Conservation (phyloP, 2,888 invertebrate species). For the Melanophora roralis region DNA sequence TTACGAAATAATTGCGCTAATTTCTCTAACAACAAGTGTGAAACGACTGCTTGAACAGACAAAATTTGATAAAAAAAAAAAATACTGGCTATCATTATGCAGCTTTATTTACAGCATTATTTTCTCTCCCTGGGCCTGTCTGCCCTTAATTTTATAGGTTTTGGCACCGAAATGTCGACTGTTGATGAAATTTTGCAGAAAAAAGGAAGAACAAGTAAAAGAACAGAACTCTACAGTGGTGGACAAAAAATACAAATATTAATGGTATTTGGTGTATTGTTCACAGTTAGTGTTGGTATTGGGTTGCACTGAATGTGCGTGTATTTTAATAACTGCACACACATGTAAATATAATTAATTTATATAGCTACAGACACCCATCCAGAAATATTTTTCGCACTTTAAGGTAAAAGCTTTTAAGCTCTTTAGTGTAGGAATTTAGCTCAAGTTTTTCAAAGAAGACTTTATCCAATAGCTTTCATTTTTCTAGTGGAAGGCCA, state of each 20-base stretch:
- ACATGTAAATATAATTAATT: not conserved
- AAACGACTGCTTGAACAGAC: not conserved
- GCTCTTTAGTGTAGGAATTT: too few species aligned
- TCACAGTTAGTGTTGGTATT: slow-evolving; percentile 46
- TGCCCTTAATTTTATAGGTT: slow-evolving; percentile 6
- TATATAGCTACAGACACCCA: too few species aligned
- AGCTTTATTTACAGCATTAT: too few species aligned
- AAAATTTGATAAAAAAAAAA: not conserved
- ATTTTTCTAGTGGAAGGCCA: too few species aligned
- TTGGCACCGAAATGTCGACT: slow-evolving; percentile 54
- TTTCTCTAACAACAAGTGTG: not conserved
- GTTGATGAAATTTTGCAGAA: slow-evolving; percentile 31
- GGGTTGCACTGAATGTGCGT: not conserved
- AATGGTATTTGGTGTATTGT: too few species aligned
- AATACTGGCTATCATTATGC: not conserved
- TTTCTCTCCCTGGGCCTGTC: too few species aligned
- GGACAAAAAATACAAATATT: not conserved
- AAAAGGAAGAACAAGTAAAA: not conserved
- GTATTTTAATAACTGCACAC: not conserved
- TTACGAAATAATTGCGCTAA: not conserved
- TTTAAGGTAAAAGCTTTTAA: too few species aligned
- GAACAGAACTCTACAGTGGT: not conserved
- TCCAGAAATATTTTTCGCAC: not conserved
- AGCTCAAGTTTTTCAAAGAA: too few species aligned
- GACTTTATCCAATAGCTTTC: too few species aligned